Evolutionary conservation across 2,797 vertebrate genomes (phyloP).

Genomic region (Leuciscus waleckii): DNA sequence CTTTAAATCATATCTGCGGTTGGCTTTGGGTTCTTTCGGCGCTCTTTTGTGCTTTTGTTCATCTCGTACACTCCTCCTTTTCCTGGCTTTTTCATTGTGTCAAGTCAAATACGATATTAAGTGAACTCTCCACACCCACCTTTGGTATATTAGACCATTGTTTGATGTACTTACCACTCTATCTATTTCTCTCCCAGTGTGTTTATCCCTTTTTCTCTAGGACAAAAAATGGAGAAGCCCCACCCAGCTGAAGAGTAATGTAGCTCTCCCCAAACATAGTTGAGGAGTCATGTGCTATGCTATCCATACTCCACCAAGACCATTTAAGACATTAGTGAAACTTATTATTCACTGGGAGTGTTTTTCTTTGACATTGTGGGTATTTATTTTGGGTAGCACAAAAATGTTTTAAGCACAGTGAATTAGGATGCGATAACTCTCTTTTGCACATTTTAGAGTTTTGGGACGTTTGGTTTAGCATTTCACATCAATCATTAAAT

Average conservation of each 20-base stretch:
- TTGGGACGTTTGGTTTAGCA: not conserved
- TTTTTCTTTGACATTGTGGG: slow-evolving; percentile 7
- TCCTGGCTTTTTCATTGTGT: not conserved
- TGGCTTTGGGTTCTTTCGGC: slow-evolving; percentile 6
- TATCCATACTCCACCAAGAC: slow-evolving; percentile 55
- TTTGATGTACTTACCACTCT: not conserved
- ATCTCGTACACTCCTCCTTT: slow-evolving; percentile 2
- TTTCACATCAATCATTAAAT: not conserved
- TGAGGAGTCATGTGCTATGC: slow-evolving; percentile 51
- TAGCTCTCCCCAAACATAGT: slow-evolving; percentile 37
- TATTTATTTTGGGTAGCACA: slow-evolving; percentile 2
- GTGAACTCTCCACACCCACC: slow-evolving; percentile 28
- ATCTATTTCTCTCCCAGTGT: not conserved
- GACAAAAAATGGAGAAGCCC: slow-evolving; percentile 13
- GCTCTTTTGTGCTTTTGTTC: slow-evolving; percentile 14
- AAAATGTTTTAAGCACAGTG: not conserved
- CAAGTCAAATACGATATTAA: slow-evolving; percentile 7
- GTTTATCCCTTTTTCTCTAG: slow-evolving; percentile 9
- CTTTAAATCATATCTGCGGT: slow-evolving; percentile 44
- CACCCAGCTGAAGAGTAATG: slow-evolving; percentile 14
- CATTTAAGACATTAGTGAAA: slow-evolving; percentile 19
- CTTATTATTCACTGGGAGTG: slow-evolving; percentile 16
- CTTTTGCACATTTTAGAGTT: not conserved
- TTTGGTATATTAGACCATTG: slow-evolving; percentile 19
- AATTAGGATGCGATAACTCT: not conserved